Evolutionary conservation across 2,113 vertebrate genomes (phyloP).

Genomic region (Phasianus colchicus): DNA sequence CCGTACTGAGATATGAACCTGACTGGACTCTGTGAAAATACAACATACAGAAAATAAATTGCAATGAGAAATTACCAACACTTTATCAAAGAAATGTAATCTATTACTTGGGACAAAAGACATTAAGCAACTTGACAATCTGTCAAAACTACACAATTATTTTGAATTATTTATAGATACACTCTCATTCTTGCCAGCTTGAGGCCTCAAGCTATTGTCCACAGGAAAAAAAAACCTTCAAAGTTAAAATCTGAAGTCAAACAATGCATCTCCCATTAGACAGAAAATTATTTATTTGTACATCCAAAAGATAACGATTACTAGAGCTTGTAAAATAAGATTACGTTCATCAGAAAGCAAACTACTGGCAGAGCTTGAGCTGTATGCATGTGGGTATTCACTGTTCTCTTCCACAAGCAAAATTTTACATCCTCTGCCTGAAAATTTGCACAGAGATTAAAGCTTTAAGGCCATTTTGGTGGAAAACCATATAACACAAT

Average conservation of each 20-base stretch:
- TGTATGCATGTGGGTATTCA: background rate
- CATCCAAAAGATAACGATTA: conserved; percentile 22
- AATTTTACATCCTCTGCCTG: background rate
- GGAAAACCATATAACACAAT: background rate
- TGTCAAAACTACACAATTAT: conserved; percentile 81
- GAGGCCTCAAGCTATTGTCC: conserved; percentile 54
- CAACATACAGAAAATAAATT: conserved; percentile 70
- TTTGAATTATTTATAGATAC: conserved; percentile 85
- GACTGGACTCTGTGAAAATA: conserved; percentile 91
- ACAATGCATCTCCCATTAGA: conserved; percentile 34
- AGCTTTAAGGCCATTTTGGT: background rate
- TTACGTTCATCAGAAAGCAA: background rate
- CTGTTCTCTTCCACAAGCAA: background rate
- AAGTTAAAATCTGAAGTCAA: conserved; percentile 63
- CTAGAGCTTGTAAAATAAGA: conserved; percentile 12
- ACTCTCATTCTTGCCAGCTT: conserved; percentile 49
- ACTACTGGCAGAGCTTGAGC: background rate
- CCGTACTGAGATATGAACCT: conserved; percentile 97
- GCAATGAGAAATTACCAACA: conserved; percentile 67
- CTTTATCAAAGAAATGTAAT: conserved; percentile 73
- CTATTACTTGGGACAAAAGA: conserved; percentile 75
- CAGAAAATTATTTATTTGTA: conserved; percentile 56
- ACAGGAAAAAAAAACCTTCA: conserved; percentile 16
- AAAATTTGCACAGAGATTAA: background rate
- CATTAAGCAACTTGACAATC: conserved; percentile 78